Conservation (phyloP, 1,140 invertebrate genomes). For the Drosophila subpulchrella region DNA sequence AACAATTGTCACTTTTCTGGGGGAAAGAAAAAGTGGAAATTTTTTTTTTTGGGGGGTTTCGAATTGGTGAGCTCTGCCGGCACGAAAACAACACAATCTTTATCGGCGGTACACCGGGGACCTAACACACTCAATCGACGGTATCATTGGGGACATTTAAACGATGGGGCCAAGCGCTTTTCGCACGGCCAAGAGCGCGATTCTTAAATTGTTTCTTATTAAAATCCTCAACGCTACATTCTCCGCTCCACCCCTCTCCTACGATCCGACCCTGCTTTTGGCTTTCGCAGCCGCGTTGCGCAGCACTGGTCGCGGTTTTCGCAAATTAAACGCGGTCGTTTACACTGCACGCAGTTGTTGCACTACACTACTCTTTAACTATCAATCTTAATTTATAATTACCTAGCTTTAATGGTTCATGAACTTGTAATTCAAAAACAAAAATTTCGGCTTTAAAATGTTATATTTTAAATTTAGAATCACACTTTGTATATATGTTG, state of each 20-base stretch:
- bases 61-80: constrained; percentile 54
- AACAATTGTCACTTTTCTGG: constrained; percentile 58
- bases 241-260: constrained; percentile 52
- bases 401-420: background rate
- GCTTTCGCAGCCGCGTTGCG: constrained; percentile 30
- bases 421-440: background rate
- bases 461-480: background rate
- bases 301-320: constrained; percentile 59
- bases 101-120: constrained; percentile 13
- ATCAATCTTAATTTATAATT: background rate
- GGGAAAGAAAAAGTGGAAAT: constrained; percentile 41
- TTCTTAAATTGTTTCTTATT: constrained; percentile 66
- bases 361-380: too few species aligned
- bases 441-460: too few species aligned
- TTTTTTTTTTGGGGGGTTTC: constrained; percentile 45
- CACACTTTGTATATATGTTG: background rate
- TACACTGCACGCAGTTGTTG: constrained; percentile 32
- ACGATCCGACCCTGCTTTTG: constrained; percentile 48
- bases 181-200: constrained; percentile 48
- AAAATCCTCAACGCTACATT: constrained; percentile 76
- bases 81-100: constrained; percentile 60
- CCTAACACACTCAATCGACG: constrained; percentile 13
- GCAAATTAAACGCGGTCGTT: constrained; percentile 34
- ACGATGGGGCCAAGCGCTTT: constrained; percentile 15
- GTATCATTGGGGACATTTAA: constrained; percentile 26